A percentile compares a stretch with the other conserved stretches of the same genome.
These are phyloP conservation scores for Tanypteryx hageni DNA, from an alignment of 2,888 invertebrate species.

Conservation along the genomic window DNA sequence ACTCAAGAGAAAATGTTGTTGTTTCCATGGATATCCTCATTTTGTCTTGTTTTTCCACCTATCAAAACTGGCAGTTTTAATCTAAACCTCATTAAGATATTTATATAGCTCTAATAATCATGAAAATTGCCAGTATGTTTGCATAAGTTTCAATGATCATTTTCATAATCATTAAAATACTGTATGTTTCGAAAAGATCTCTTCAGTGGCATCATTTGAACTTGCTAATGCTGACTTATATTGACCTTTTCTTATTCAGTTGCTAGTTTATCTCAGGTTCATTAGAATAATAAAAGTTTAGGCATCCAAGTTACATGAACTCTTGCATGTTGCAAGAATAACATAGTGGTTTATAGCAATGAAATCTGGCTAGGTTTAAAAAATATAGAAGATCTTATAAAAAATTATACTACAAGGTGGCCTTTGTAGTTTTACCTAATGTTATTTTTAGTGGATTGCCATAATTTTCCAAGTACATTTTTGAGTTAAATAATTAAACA, in stretches of 20 bases:
- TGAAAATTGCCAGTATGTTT: background rate
- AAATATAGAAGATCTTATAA: background rate
- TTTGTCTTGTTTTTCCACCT: no score
- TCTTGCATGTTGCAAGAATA: conserved; percentile 49
- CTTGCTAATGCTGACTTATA: conserved; percentile 54
- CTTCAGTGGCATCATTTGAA: background rate
- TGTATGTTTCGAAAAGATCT: background rate
- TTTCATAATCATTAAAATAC: background rate
- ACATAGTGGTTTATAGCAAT: background rate
- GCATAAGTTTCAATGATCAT: background rate
- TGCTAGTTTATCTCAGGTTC: background rate
- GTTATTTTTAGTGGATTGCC: conserved; percentile 28
- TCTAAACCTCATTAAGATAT: no score
- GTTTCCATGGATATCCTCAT: no score
- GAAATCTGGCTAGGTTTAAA: conserved; percentile 28
- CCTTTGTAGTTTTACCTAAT: conserved; percentile 47
- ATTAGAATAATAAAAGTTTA: conserved; percentile 17
- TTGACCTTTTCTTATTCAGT: conserved; percentile 18
- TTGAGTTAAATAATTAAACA: no score
- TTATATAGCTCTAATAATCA: no score
- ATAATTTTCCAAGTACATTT: no score
- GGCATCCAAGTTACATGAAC: conserved; percentile 1
- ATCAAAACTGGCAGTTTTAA: no score
- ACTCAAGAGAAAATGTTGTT: no score
- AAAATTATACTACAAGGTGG: conserved; percentile 24